Evolutionary conservation across 2,888 invertebrate genomes (phyloP).

Genomic region (Hemithea aestivaria): DNA sequence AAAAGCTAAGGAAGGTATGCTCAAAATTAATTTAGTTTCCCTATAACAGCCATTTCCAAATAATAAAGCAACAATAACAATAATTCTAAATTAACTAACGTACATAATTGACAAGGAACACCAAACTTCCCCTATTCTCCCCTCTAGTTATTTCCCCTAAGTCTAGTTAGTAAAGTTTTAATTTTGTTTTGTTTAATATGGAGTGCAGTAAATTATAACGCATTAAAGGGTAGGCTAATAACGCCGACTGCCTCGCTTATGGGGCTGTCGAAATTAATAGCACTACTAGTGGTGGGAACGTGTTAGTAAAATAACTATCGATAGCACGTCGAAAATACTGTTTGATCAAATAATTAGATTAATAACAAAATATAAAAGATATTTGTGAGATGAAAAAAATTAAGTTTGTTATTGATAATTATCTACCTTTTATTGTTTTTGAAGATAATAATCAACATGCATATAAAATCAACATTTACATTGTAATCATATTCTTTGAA

Average conservation of each 20-base stretch:
- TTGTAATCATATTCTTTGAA: too few species aligned
- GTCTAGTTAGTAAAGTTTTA: slow-evolving; percentile 63
- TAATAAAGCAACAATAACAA: slow-evolving; percentile 15
- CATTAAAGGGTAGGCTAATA: slow-evolving; percentile 75
- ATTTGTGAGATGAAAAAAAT: too few species aligned
- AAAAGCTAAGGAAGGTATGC: too few species aligned
- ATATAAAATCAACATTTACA: too few species aligned
- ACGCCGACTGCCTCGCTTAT: slow-evolving; percentile 69
- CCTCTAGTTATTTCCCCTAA: slow-evolving; percentile 29
- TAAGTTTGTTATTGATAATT: too few species aligned
- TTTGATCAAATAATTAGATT: too few species aligned
- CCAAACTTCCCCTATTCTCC: slow-evolving; percentile 13
- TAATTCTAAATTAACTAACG: slow-evolving; percentile 16
- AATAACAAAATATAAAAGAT: too few species aligned
- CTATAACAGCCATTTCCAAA: slow-evolving; percentile 3
- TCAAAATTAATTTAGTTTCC: too few species aligned
- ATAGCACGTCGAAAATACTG: too few species aligned
- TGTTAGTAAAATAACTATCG: slow-evolving; percentile 24
- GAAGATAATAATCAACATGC: too few species aligned
- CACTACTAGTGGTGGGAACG: slow-evolving; percentile 42
- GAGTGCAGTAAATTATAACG: slow-evolving; percentile 75
- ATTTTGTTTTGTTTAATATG: slow-evolving; percentile 74
- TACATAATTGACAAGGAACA: slow-evolving; percentile 24
- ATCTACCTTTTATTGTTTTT: slow-evolving; percentile 4
- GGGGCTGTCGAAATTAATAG: slow-evolving; percentile 72